Conservation (phyloP, 1,140 invertebrate species). For the Polyergus mexicanus region DNA sequence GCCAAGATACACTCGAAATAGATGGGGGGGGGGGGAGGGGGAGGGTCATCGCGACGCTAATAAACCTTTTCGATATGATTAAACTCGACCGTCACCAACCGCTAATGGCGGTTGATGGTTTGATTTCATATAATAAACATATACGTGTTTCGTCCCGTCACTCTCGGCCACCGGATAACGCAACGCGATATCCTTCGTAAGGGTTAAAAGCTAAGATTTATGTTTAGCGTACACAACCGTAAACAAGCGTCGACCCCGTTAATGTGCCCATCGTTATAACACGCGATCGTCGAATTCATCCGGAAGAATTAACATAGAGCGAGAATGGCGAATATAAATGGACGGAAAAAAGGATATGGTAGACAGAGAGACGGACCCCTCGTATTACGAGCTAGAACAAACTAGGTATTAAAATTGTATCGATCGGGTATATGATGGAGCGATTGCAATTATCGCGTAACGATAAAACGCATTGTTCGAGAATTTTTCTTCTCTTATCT, state of each 20-base stretch:
- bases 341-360: not conserved
- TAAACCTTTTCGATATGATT: not conserved
- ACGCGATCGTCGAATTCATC: conserved; percentile 1
- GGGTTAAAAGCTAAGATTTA: conserved; percentile 31
- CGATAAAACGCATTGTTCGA: conserved; percentile 45
- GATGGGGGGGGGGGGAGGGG: too few species aligned
- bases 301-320: too few species aligned
- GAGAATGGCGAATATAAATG: conserved; percentile 19
- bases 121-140: too few species aligned
- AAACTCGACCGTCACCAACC: too few species aligned
- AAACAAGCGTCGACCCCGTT: not conserved
- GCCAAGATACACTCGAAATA: not conserved
- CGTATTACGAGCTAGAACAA: conserved; percentile 32
- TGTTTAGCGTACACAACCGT: conserved; percentile 53
- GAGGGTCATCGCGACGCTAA: not conserved
- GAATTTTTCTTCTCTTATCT: conserved; percentile 16
- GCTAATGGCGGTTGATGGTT: not conserved
- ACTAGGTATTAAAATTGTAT: conserved; percentile 63
- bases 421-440: conserved; percentile 24
- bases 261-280: conserved; percentile 28
- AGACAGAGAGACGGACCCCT: not conserved
- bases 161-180: too few species aligned
- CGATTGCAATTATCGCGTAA: conserved; percentile 33
- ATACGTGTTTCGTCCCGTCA: too few species aligned
- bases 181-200: too few species aligned